These are phyloP conservation scores for Odontocolon sp. DNA, from an alignment of 2,888 invertebrate species.

Conservation along the genomic window DNA sequence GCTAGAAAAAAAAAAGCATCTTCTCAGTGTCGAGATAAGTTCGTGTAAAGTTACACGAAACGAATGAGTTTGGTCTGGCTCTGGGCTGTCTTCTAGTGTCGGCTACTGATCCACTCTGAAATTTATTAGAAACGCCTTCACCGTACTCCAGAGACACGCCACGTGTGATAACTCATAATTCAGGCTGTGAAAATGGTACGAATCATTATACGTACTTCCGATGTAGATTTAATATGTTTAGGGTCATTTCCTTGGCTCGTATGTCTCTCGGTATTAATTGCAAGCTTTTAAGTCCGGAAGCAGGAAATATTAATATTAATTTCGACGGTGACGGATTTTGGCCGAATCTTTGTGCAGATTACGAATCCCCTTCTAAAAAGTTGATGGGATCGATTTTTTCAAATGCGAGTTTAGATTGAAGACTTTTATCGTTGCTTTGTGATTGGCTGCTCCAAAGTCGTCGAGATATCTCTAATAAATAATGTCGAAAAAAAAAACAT, in stretches of 20 bases:
- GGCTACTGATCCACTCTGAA: slow-evolving; percentile 6
- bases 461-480: too few relatives aligned
- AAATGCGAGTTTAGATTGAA: too few relatives aligned
- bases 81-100: neutral
- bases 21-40: slow-evolving; percentile 24
- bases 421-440: too few relatives aligned
- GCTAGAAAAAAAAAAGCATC: neutral
- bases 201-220: slow-evolving; percentile 9
- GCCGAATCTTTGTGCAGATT: too few relatives aligned
- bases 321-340: too few relatives aligned
- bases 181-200: slow-evolving; percentile 12
- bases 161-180: slow-evolving; percentile 36
- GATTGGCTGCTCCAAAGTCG: too few relatives aligned
- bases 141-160: slow-evolving; percentile 1
- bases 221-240: slow-evolving; percentile 3
- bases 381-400: too few relatives aligned
- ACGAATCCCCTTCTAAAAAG: too few relatives aligned
- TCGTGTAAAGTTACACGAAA: slow-evolving; percentile 24
- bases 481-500: too few relatives aligned
- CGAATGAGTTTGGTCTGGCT: neutral
- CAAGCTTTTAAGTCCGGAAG: neutral
- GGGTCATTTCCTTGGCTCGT: neutral
- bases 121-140: slow-evolving; percentile 33
- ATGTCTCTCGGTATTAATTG: neutral
- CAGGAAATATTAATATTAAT: neutral